Conservation (phyloP, 2,113 vertebrate species). For the Percina caprodes region DNA sequence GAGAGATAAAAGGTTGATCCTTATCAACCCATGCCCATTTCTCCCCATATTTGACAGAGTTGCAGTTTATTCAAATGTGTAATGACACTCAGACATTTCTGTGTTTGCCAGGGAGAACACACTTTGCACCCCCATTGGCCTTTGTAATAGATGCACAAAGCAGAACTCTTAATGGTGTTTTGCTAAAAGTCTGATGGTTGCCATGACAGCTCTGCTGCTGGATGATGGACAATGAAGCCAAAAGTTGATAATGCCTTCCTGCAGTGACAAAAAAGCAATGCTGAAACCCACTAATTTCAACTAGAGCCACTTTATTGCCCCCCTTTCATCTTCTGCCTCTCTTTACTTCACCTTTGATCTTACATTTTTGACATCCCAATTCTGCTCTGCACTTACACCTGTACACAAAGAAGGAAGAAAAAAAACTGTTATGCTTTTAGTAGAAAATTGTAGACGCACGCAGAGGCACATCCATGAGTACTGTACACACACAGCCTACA, state of each 20-base stretch:
- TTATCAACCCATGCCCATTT: constrained; percentile 35
- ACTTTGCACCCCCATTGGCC: constrained; percentile 18
- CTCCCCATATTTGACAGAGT: constrained; percentile 38
- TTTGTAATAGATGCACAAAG: constrained; percentile 31
- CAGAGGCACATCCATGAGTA: background rate
- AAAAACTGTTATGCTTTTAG: constrained; percentile 58
- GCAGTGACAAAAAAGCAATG: constrained; percentile 31
- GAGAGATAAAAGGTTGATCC: constrained; percentile 49
- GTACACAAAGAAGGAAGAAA: constrained; percentile 53
- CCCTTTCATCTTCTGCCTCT: constrained; percentile 70
- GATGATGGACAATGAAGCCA: constrained; percentile 27
- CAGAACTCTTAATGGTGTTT: constrained; percentile 29
- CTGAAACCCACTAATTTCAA: constrained; percentile 43
- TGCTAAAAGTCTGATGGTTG: constrained; percentile 25
- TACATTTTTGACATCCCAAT: constrained; percentile 47
- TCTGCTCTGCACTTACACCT: constrained; percentile 54
- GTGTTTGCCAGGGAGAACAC: constrained; percentile 26
- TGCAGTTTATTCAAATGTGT: constrained; percentile 47
- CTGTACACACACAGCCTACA: constrained; percentile 28
- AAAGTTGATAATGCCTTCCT: constrained; percentile 34
- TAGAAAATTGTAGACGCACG: constrained; percentile 27
- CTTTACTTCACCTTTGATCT: constrained; percentile 72
- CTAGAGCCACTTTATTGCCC: constrained; percentile 32
- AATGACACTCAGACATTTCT: constrained; percentile 27
- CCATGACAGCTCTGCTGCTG: constrained; percentile 20